Percentiles rank a stretch among this genome's conserved stretches.
Conservation (phyloP, 2,888 invertebrate species). For the Ormyrus rosae region DNA sequence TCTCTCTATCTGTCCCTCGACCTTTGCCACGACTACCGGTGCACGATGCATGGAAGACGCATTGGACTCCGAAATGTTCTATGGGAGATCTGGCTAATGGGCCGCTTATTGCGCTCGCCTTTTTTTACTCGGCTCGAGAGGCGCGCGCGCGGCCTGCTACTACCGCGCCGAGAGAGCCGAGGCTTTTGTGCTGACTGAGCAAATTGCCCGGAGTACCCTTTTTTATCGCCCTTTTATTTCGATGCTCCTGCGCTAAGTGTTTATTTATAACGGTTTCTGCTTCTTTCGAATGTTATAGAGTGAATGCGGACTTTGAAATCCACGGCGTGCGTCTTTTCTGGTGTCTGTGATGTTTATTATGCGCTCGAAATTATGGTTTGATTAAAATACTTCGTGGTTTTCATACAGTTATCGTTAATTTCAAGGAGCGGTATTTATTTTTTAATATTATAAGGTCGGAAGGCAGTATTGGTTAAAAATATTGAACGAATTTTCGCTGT, state of each 20-base stretch:
- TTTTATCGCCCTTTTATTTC: constrained; percentile 10
- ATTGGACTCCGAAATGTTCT: constrained; percentile 1
- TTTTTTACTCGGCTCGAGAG: constrained; percentile 1
- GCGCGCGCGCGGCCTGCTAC: background rate
- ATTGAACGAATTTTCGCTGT: too few relatives aligned
- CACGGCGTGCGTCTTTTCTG: too few relatives aligned
- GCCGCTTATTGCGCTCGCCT: constrained; percentile 10
- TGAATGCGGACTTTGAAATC: too few relatives aligned
- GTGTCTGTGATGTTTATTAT: too few relatives aligned
- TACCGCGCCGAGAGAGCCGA: background rate
- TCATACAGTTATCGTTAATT: too few relatives aligned
- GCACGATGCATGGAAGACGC: constrained; percentile 5
- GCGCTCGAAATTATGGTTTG: too few relatives aligned
- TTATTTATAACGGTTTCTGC: too few relatives aligned
- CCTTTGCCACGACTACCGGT: constrained; percentile 23
- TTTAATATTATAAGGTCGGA: too few relatives aligned
- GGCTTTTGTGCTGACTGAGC: background rate
- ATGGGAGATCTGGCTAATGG: constrained; percentile 24
- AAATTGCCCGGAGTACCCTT: constrained; percentile 31
- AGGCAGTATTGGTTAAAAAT: too few relatives aligned
- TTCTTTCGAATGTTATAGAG: too few relatives aligned
- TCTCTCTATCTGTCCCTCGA: constrained; percentile 16
- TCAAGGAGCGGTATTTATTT: too few relatives aligned
- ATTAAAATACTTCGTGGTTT: too few relatives aligned
- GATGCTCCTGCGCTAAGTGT: background rate